Evolutionary conservation across 2,797 vertebrate species (phyloP), one percentile per base, ranked within the genome.

Genomic region (Oryzias dopingdopingensis): DNA sequence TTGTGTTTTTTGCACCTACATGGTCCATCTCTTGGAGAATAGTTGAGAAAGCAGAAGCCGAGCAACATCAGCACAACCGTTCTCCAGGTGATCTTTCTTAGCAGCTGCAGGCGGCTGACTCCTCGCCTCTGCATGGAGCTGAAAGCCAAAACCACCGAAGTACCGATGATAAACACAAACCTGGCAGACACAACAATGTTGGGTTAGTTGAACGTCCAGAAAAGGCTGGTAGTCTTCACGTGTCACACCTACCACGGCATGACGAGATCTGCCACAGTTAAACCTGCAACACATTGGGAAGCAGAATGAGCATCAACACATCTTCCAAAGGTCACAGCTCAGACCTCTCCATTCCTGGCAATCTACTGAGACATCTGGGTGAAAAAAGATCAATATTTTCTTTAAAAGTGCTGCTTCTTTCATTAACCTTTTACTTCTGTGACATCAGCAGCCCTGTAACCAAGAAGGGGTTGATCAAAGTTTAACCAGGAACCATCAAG

Each of bases 161-260:
- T 88, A 54, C 92, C 92, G 1, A 88, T 89, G 50, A 93, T 88
- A 42, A 93, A 94, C 79, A 93, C 88, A 85, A 92, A 92, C 87
- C 84, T 89, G 49, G 12, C 57, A 47, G 51, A 68, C 66, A 74
- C n/a, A 53, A 56, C 59, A 70, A 18, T 14, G 14, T 16, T 12
- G 41, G 14, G 26, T 29, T 32, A 32, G 24, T 52, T 8, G 42
- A 26, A 24, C 13, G 13, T 10, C 4, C n/a, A 59, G 43, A 10
- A 43, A 1, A 12, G 43, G 17, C 40, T 14, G 50, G 58, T 46
- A 7, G 50, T 18, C 23, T 4, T 49, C 24, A 63, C 48, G 56
- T 47, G 32, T 41, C 55, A 74, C 65, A 82, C 92, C 69, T 82
- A 94, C 93, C 93, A 95, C n/a, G 92, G 92, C 92, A 94, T 93